A percentile compares a stretch with the other conserved stretches of the same genome.
Conservation (phyloP, 2,888 invertebrate genomes). For the Hyles lineata region DNA sequence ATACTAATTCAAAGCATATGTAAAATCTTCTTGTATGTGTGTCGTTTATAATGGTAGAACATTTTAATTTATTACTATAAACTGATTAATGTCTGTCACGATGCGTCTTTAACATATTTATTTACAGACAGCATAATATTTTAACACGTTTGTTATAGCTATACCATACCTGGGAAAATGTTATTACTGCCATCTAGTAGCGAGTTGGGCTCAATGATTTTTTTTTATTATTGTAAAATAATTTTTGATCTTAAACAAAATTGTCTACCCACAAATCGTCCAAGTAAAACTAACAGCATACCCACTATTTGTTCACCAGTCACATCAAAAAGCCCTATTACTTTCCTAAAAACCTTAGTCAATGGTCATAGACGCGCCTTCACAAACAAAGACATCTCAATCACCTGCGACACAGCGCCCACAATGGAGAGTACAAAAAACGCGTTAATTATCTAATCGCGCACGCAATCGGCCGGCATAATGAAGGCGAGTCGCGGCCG, state of each 20-base stretch:
- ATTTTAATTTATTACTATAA: too few relatives aligned
- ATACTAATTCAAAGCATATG: background rate
- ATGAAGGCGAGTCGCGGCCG: slow-evolving; percentile 41
- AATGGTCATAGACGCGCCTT: slow-evolving; percentile 5
- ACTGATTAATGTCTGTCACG: too few relatives aligned
- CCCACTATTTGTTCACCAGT: background rate
- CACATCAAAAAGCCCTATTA: background rate
- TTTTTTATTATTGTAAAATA: too few relatives aligned
- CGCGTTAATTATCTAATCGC: slow-evolving; percentile 76
- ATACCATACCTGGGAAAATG: too few relatives aligned
- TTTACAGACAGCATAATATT: too few relatives aligned
- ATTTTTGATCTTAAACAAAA: too few relatives aligned
- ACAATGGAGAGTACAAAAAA: slow-evolving; percentile 44
- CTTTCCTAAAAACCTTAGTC: background rate
- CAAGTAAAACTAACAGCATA: background rate
- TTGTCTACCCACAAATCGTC: too few relatives aligned
- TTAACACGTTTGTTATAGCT: too few relatives aligned
- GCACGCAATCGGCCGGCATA: slow-evolving; percentile 64
- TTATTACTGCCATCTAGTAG: too few relatives aligned
- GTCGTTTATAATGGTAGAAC: too few relatives aligned
- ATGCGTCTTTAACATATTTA: too few relatives aligned
- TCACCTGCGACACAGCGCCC: slow-evolving; percentile 11
- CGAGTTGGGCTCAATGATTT: too few relatives aligned
- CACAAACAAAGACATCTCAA: slow-evolving; percentile 11
- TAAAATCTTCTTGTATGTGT: background rate